Evolutionary conservation across 2,113 vertebrate species (phyloP), one percentile per base, ranked within the genome.

Genomic region (Garra rufa): DNA sequence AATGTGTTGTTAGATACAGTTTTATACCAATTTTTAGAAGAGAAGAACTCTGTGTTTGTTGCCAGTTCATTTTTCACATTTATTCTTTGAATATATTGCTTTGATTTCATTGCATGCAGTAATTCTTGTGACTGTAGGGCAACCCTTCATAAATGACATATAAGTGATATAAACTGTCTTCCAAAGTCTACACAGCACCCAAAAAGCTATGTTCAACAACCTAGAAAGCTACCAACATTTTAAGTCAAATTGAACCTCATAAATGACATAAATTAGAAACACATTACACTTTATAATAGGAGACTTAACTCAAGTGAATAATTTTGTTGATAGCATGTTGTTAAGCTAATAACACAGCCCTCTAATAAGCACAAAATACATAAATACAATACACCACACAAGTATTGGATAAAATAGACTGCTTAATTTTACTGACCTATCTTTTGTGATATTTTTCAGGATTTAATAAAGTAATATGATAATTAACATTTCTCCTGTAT

Each of bases 121-220:
- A 9, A 61, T 61, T 61, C 5, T 34, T 77, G 74, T 76, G 75
- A 77, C 48, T 38, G 30, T 78, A 61, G 55, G 76, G 76, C 38
- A 78, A n/a, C 24, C 38, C 76, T 78, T 61, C 9, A 77, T 41
- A 71, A 71, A 44, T 44, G 6, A 14, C 69, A 71, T 57, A 30
- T 38, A 57, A 38, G 92, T 91, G 87, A 91, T 88, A 91, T 91
- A 90, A 91, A 92, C 91, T 81, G 87, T 90, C 90, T 93, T 87
- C 89, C 88, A 55, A 76, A n/a, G 50, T 57, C 50, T 57, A 21
- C 46, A 14, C 48, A n/a, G 28, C 6, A 38, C 17, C 44, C 6
- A 55, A 52, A 71, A 52, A 38, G 11, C 10, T 11, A 0, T 70
- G 67, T 70, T n/a, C 38, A 9, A 67, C 30, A 67, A 67, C 63